phyloP scores from a whole-genome alignment of 2,888 invertebrate species.

The Morinoia aosen region DNA sequence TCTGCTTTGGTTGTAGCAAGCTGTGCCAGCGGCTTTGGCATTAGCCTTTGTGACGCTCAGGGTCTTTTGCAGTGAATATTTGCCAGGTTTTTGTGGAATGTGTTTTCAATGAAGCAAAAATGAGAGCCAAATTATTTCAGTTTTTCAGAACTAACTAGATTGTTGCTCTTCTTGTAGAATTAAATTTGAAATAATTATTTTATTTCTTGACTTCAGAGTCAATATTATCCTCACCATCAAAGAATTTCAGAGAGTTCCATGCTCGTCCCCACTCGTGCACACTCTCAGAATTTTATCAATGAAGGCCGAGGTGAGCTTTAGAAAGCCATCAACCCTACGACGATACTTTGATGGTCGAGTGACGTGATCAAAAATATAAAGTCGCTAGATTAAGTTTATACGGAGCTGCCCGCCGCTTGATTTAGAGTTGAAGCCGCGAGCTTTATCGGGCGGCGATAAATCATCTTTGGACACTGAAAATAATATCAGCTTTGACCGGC shows the following conservation, averaged over 20 bases:
- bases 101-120: neutral
- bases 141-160: neutral
- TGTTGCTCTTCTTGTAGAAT: neutral
- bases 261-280: neutral
- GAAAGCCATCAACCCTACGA: neutral
- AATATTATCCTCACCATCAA: neutral
- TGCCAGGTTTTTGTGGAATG: too few species aligned
- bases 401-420: neutral
- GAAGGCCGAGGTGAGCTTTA: neutral
- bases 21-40: too few species aligned
- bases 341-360: neutral
- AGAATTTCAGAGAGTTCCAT: neutral
- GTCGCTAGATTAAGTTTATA: constrained; percentile 3
- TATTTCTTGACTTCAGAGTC: neutral
- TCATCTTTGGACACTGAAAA: neutral
- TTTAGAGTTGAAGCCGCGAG: constrained; percentile 3
- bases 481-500: neutral
- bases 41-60: too few species aligned
- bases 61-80: neutral
- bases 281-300: neutral
- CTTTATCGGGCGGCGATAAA: neutral
- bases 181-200: neutral
- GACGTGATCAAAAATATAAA: constrained; percentile 5
- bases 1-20: too few species aligned
- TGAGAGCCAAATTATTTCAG: neutral